A percentile compares a stretch with the other conserved stretches of the same genome.
Conservation (phyloP, 2,113 vertebrate species). For the Cryptomyrus ogoouensis region DNA sequence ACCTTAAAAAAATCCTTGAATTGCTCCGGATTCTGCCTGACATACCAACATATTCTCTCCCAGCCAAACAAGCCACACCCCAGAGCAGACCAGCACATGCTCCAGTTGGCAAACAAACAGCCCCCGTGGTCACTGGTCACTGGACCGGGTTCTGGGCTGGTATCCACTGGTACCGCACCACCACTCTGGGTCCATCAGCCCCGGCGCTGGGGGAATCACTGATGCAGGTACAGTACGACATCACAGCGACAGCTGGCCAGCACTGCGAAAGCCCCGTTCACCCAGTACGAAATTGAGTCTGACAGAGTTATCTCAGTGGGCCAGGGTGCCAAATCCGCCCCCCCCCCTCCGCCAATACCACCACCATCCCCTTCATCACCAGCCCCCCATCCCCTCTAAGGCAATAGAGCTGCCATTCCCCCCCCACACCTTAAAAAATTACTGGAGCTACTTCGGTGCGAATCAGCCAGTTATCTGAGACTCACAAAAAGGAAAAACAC, state of each 20-base stretch:
- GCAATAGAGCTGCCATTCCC: not conserved
- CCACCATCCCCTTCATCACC: not conserved
- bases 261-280: not conserved
- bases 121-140: not conserved
- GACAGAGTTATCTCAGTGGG: not conserved
- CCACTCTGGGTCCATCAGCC: not conserved
- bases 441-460: not conserved
- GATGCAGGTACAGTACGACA: not conserved
- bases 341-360: not conserved
- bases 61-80: not conserved
- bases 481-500: not conserved
- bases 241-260: not conserved
- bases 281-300: not conserved
- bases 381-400: not conserved
- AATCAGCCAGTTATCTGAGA: conserved; percentile 1
- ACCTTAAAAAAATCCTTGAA: not conserved
- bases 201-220: not conserved
- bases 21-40: not conserved
- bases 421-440: not conserved
- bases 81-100: not conserved
- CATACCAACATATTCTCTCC: not conserved
- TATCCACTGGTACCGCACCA: not conserved
- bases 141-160: not conserved
- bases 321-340: not conserved
- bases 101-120: not conserved